Evolutionary conservation across 1,140 invertebrate genomes (phyloP).

Genomic region (Aradophagus sp.): DNA sequence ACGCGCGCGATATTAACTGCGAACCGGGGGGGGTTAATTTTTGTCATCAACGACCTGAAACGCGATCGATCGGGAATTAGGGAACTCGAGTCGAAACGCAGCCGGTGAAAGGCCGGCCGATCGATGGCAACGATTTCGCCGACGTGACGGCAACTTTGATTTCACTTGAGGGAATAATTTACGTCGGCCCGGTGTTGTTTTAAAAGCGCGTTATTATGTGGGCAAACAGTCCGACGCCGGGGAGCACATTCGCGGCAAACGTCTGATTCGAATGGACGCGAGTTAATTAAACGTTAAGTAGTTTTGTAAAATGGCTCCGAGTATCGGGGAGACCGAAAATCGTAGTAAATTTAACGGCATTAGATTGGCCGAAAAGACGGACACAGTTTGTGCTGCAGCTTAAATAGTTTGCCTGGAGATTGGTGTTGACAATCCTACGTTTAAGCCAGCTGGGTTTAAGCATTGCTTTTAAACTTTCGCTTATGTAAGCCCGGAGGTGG

Average conservation of each 20-base stretch:
- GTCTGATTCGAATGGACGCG: constrained; percentile 33
- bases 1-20: constrained; percentile 38
- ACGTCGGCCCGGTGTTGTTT: too few species aligned
- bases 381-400: constrained; percentile 52
- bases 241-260: too few species aligned
- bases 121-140: too few species aligned
- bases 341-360: constrained; percentile 53
- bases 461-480: constrained; percentile 57
- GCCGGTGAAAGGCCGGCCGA: too few species aligned
- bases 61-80: too few species aligned
- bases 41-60: too few species aligned
- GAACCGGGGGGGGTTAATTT: too few species aligned
- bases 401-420: constrained; percentile 57
- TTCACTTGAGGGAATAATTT: too few species aligned
- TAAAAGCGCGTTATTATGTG: too few species aligned
- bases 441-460: constrained; percentile 56
- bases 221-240: too few species aligned
- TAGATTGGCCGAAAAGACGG: constrained; percentile 51
- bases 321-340: constrained; percentile 48
- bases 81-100: too few species aligned
- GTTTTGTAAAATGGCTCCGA: constrained; percentile 48
- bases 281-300: constrained; percentile 49
- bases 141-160: too few species aligned
- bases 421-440: constrained; percentile 57
- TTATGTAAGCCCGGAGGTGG: constrained; percentile 51